Conservation (phyloP, 2,888 invertebrate genomes). For the Bugulina stolonifera region DNA sequence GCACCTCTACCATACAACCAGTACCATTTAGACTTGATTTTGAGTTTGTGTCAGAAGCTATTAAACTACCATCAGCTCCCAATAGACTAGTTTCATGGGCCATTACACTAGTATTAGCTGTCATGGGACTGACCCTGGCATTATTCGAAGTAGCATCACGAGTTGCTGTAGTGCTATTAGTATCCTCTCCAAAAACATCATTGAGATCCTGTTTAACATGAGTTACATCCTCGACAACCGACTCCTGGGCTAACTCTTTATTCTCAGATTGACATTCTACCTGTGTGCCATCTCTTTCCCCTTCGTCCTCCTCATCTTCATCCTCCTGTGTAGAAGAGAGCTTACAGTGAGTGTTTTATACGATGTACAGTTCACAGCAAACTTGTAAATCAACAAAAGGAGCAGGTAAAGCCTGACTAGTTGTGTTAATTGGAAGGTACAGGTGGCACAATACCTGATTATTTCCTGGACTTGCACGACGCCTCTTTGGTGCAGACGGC, state of each 20-base stretch:
- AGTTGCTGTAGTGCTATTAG: not conserved
- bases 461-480: not conserved
- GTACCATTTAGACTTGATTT: no score
- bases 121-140: not conserved
- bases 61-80: no score
- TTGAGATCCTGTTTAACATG: not conserved
- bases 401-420: no score
- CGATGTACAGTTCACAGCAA: not conserved
- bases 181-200: not conserved
- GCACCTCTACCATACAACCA: no score
- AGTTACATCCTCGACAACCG: not conserved
- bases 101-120: not conserved
- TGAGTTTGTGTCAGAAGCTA: no score
- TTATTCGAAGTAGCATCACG: not conserved
- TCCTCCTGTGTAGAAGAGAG: slow-evolving; percentile 14
- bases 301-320: slow-evolving; percentile 28
- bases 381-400: not conserved
- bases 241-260: not conserved
- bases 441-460: not conserved
- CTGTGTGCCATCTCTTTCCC: slow-evolving; percentile 35
- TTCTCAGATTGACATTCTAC: slow-evolving; percentile 28
- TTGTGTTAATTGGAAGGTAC: no score
- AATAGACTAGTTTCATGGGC: no score
- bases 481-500: not conserved
- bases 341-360: not conserved